Conservation (phyloP, 2,888 invertebrate genomes). For the Gasteruption jaculator region DNA sequence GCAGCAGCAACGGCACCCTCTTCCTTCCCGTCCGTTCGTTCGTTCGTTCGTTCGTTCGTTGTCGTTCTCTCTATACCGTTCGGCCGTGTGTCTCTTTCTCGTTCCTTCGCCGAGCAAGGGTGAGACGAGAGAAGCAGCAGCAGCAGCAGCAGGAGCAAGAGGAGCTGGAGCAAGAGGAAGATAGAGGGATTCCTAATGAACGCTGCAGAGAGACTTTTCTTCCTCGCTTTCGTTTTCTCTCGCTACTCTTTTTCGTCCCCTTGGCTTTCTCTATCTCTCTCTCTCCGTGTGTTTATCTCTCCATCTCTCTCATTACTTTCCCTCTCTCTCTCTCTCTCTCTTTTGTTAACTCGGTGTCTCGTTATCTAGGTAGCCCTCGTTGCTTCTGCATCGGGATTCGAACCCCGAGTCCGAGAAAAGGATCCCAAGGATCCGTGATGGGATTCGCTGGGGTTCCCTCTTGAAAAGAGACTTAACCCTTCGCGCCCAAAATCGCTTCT, state of each 20-base stretch:
- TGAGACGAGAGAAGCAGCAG: constrained; percentile 25
- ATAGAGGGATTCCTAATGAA: constrained; percentile 41
- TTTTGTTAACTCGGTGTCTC: no score
- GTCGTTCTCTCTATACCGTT: constrained; percentile 24
- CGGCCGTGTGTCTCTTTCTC: constrained; percentile 6
- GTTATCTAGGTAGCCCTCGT: no score
- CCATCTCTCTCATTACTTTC: constrained; percentile 1
- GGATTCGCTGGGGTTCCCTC: no score
- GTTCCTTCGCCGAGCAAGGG: constrained; percentile 19
- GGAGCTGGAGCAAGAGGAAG: constrained; percentile 28
- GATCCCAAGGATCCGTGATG: no score
- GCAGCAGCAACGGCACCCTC: no score
- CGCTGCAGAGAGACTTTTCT: constrained; percentile 25
- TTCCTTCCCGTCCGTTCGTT: constrained; percentile 24
- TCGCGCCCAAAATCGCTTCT: no score
- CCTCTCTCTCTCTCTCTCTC: constrained; percentile 23
- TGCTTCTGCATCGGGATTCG: no score
- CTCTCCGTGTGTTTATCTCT: not conserved
- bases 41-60: constrained; percentile 19
- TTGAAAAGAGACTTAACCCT: no score
- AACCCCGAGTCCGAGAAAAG: no score
- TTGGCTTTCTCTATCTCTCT: not conserved
- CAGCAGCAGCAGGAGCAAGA: constrained; percentile 26
- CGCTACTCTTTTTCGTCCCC: not conserved
- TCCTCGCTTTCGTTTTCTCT: constrained; percentile 2